These are phyloP conservation scores for Gambusia holbrooki DNA, from an alignment of 2,113 vertebrate species.

Conservation along the genomic window DNA sequence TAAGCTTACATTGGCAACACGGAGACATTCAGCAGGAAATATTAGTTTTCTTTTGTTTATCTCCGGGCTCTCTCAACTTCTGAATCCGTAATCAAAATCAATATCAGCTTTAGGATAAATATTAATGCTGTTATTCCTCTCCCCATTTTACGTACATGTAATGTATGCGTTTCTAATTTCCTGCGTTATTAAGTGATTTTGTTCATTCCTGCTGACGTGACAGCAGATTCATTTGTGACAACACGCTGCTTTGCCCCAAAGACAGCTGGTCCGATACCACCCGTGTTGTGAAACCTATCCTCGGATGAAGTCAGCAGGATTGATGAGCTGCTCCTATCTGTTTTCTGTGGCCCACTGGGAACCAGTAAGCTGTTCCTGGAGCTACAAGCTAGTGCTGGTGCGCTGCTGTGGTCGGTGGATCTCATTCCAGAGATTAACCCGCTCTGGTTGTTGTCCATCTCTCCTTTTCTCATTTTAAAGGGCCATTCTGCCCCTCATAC, in stretches of 20 bases:
- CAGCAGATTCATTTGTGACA: neutral
- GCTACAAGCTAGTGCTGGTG: too few relatives aligned
- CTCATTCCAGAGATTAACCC: too few relatives aligned
- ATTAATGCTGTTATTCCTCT: neutral
- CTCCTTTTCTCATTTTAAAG: neutral
- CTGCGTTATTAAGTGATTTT: neutral
- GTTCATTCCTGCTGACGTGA: neutral
- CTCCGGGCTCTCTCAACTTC: too few relatives aligned
- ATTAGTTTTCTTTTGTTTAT: neutral
- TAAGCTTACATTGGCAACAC: constrained; percentile 49
- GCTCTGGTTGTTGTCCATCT: too few relatives aligned
- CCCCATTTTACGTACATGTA: too few relatives aligned
- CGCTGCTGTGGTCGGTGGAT: too few relatives aligned
- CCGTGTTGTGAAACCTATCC: constrained; percentile 52
- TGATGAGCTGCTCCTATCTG: constrained; percentile 31
- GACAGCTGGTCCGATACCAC: constrained; percentile 50
- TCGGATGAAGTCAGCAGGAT: constrained; percentile 41
- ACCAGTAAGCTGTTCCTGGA: constrained; percentile 12
- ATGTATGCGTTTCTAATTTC: neutral
- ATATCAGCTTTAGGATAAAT: too few relatives aligned
- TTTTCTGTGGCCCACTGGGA: constrained; percentile 33
- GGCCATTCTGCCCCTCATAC: neutral
- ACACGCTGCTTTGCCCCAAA: constrained; percentile 24
- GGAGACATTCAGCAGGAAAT: constrained; percentile 3
- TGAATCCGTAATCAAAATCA: too few relatives aligned